These are phyloP conservation scores for Carabus problematicus DNA, from an alignment of 2,888 invertebrate genomes.

Conservation along the genomic window DNA sequence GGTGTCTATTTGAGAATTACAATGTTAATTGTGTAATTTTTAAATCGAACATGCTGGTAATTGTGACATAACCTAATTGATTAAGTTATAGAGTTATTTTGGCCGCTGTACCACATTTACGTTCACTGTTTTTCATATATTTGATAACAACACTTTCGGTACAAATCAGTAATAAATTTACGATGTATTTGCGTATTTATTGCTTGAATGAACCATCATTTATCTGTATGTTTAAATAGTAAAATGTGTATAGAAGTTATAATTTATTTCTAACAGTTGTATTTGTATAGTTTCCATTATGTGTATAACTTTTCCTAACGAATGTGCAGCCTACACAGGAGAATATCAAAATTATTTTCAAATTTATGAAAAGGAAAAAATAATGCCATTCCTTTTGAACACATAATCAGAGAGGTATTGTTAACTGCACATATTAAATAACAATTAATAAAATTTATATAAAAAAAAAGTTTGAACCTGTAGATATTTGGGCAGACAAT, in stretches of 20 bases:
- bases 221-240: slow-evolving; percentile 38
- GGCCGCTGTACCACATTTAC: slow-evolving; percentile 1
- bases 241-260: slow-evolving; percentile 35
- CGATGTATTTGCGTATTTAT: slow-evolving; percentile 24
- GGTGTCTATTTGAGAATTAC: too few relatives aligned
- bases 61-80: too few relatives aligned
- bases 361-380: slow-evolving; percentile 12
- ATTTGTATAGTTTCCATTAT: slow-evolving; percentile 40
- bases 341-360: slow-evolving; percentile 34
- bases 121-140: not conserved
- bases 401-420: slow-evolving; percentile 37
- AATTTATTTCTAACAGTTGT: not conserved
- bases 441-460: slow-evolving; percentile 27
- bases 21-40: too few relatives aligned
- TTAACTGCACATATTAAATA: slow-evolving; percentile 40
- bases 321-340: slow-evolving; percentile 41
- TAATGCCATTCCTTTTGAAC: slow-evolving; percentile 19
- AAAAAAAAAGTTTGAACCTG: slow-evolving; percentile 36
- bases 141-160: slow-evolving; percentile 6
- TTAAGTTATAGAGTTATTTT: too few relatives aligned
- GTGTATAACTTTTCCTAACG: slow-evolving; percentile 35
- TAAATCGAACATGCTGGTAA: too few relatives aligned
- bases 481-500: slow-evolving; percentile 44
- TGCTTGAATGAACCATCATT: slow-evolving; percentile 35
- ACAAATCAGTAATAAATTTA: not conserved